Evolutionary conservation across 2,113 vertebrate genomes (phyloP).

Genomic region (Hippolais icterina): DNA sequence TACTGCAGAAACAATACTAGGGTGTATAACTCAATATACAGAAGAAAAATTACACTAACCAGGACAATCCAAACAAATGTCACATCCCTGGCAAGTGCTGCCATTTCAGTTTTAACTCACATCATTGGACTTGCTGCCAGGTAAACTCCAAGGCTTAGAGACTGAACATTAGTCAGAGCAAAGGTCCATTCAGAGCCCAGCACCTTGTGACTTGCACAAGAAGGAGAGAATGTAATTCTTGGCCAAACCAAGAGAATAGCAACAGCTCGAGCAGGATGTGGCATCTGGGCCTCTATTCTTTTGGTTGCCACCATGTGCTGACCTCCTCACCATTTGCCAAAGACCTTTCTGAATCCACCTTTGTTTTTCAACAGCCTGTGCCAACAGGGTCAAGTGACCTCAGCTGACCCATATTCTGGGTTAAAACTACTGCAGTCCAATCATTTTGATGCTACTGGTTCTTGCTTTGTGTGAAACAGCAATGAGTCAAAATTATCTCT

Average conservation of each 20-base stretch:
- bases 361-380: not conserved
- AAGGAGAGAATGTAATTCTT: not conserved
- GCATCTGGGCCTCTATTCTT: not conserved
- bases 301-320: not conserved
- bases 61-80: not conserved
- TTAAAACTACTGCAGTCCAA: not conserved
- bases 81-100: not conserved
- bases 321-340: not conserved
- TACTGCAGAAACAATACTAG: not conserved
- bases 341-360: not conserved
- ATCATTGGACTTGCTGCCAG: not conserved
- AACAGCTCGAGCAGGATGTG: not conserved
- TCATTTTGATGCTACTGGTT: not conserved
- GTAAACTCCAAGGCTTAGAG: not conserved
- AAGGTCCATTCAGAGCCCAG: not conserved
- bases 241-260: not conserved
- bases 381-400: not conserved
- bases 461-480: not conserved
- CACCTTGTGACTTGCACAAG: not conserved
- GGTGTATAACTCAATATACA: not conserved
- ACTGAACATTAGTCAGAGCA: slow-evolving; percentile 5
- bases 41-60: not conserved
- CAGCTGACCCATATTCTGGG: not conserved
- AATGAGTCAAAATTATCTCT: not conserved
- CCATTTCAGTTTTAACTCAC: not conserved